Base-by-base conservation (phyloP, 2,113 vertebrate genomes). In the Passer montanus region DNA sequence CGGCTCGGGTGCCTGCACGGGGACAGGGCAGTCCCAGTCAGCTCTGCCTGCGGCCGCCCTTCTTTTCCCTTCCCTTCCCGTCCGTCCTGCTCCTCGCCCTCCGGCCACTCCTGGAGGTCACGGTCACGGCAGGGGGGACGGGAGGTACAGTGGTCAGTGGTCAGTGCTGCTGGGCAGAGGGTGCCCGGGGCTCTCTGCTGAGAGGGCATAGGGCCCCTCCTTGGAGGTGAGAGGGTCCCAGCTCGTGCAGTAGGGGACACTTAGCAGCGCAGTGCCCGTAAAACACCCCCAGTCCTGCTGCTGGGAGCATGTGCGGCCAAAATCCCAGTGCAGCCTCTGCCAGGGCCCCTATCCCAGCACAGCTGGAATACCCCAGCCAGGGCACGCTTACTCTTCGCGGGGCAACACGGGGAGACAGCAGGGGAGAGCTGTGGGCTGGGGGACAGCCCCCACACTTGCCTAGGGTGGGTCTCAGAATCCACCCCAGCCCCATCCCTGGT, bases 1-100 rank as follows among this genome's bases (percentile, higher is more conserved):
- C 26, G 98, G 97, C 96, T 99, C 99, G 77, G 98, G 97, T 9
- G 98, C 97, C 99, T 99, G 97, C 75, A 95, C 3, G 31, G 93
- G 90, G 84, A 97, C 89, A 97, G 55, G 66, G 44, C 87, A 96
- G 13, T 37, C 66, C 20, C 67, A 37, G 83, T 97, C 82, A 97
- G 18, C 20, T 47, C 67, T 15, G 70, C 67, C 35, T 5, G 8
- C 8, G 1, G 41, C 50, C 33, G 21, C 60, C 73, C 64, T 12
- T 28, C 64, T 85, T 26, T 10, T 11, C 67, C 89, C 24, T 67
- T 30, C 80, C 55, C 44, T 7, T 13, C 53, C 27, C 28, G 28
- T 56, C 47, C 56, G 31, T 84, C 59, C 59, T 26, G n/a, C 87
- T 66, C 41, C 30, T 60, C 6, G 2, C 43, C 23, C 58, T 37